Base-by-base conservation (phyloP, 1,140 invertebrate genomes). In the Himalopsyche phryganea region DNA sequence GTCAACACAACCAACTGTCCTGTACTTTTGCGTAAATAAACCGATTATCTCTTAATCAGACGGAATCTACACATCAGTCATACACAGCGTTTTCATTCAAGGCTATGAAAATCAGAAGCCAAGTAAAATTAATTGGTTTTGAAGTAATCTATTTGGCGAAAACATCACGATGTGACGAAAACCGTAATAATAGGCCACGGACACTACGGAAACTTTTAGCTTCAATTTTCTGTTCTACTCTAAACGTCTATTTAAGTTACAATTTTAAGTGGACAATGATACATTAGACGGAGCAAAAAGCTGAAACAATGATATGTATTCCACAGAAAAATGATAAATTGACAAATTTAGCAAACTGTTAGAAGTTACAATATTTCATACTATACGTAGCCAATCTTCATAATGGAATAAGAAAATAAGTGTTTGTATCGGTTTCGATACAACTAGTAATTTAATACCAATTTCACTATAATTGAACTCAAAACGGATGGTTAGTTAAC, bases 91-190 rank as follows among this genome's bases (percentile, higher is more conserved):
- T 46, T 52, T 11, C 11, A 15, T 42, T 11, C 19, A 33, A 38
- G 40, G 10, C 23, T 28, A 28, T 28, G 32, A 20, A 14, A 50
- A 50, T 50, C 28, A 11, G 32, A 47, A 48, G 46, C 53, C 7
- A 48, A 44, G 23, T 17, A 36, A 48, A 45, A 47, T 55, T 55
- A 17, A 19, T 19, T 44, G 20, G 46, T 58, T 58, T 44, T 6
- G 23, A 20, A 13, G 38, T 9, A 11, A 18, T 42, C 46, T 17
- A 20, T 19, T 14, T 28, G 36, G 20, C 50, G 1, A 3, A 35
- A 17, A 44, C n/a, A 50, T 45, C 42, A 40, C 38, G 38, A 40
- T 33, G 55, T 41, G 47, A 55, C 44, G 53, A 28, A 20, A 54
- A 28, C 35, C 41, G 36, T 55, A 46, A 46, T 47, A 48, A 47